Evolutionary conservation across 2,113 vertebrate species (phyloP), one percentile per base, ranked within the genome.

Genomic region (Puma concolor): DNA sequence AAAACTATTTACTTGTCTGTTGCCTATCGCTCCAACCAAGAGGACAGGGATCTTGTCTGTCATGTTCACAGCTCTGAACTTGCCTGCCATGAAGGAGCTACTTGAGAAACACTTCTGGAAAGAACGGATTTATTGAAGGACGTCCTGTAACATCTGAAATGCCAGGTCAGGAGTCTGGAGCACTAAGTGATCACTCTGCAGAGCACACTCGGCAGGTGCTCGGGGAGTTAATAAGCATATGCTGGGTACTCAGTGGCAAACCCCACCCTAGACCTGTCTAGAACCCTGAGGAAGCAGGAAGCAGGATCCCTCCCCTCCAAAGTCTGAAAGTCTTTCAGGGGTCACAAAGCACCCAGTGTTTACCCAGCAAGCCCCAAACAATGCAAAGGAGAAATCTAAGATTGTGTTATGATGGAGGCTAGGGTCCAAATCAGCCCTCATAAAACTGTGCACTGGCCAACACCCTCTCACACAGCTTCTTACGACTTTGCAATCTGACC

Each of bases 361-460:
- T 85, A 97, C 96, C 92, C 84, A 93, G 94, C 97, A 97, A 96
- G 97, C 91, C 57, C 80, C 84, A 97, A 95, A 96, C 87, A 96
- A 97, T 0, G 0, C 80, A 15, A 52, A 82, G 54, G 33, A 63
- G 60, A 95, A 82, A 72, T 66, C 60, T 89, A 36, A 95, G 93
- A 82, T 38, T 69, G 82, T 3, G 2, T 2, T 17, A 80, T 29
- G 92, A 97, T 93, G 88, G 36, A 92, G 76, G 88, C 90, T 25
- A 29, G 57, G 41, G 69, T 96, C 94, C 94, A 97, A 90, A 23
- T 8, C 9, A 0, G 57, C 48, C 89, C 90, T 92, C 74, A 92
- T 96, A 98, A 96, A 92, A 93, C 79, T 1, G 10, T 0, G 3
- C 2, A 6, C 86, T 4, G 19, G 79, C 91, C 77, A 82, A 93